A percentile compares a stretch with the other conserved stretches of the same genome.
phyloP scores from a whole-genome alignment of 2,797 vertebrate genomes.

The Danio tinwini region DNA sequence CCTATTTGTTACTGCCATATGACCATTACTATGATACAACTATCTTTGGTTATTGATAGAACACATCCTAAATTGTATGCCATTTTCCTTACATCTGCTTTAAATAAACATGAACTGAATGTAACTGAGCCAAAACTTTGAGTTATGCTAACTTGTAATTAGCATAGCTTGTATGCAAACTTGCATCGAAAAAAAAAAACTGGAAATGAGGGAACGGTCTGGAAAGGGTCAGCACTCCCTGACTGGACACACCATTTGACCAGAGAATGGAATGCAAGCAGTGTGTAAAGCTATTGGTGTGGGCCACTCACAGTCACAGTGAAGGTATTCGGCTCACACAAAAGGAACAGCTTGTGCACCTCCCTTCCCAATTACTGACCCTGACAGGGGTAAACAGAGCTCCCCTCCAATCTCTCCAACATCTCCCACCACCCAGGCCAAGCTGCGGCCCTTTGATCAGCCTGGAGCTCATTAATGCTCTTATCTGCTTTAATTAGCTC shows the following conservation, averaged over 20 bases:
- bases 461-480: conserved; percentile 66
- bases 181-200: not conserved
- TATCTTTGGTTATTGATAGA: no score
- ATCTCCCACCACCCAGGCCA: conserved; percentile 24
- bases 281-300: conserved; percentile 31
- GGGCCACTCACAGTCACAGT: conserved; percentile 30
- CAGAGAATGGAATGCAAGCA: conserved; percentile 22
- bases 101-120: no score
- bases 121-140: not conserved
- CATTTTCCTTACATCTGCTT: no score
- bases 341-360: conserved; percentile 54
- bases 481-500: conserved; percentile 71
- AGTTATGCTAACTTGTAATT: not conserved
- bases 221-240: conserved; percentile 2
- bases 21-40: no score
- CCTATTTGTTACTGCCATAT: no score
- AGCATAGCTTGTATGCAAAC: no score
- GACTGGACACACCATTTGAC: conserved; percentile 20
- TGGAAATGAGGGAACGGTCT: conserved; percentile 9
- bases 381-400: conserved; percentile 63
- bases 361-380: conserved; percentile 62
- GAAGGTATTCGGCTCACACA: conserved; percentile 51
- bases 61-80: no score
- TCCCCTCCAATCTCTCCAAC: conserved; percentile 40
- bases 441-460: conserved; percentile 65